Percentiles rank a stretch among this genome's conserved stretches.
Evolutionary conservation across 2,888 invertebrate species (phyloP).

Genomic region (Orthosia gothica): DNA sequence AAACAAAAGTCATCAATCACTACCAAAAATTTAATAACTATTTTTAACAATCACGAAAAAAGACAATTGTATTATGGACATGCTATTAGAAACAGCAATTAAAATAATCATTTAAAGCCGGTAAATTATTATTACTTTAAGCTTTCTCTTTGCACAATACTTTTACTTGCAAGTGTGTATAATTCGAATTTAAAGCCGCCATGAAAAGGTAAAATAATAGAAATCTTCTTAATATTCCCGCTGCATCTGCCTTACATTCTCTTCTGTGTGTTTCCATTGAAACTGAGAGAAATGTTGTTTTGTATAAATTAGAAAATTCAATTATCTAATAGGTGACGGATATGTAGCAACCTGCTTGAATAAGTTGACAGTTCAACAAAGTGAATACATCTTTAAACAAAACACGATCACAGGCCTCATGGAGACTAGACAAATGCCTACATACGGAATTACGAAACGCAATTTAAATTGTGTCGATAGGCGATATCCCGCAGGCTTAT

Average conservation of each 20-base stretch:
- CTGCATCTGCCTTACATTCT: conserved; percentile 46
- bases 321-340: conserved; percentile 34
- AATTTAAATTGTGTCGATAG: no score
- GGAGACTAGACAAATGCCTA: no score
- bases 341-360: conserved; percentile 10
- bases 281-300: conserved; percentile 21
- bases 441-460: conserved; percentile 2
- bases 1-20: neutral
- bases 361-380: neutral
- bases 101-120: conserved; percentile 10
- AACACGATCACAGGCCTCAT: neutral
- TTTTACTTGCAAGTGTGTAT: conserved; percentile 32
- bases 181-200: conserved; percentile 52
- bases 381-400: neutral
- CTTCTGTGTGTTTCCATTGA: conserved; percentile 33
- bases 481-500: no score
- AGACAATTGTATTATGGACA: neutral
- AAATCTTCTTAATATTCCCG: conserved; percentile 63
- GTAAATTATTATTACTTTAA: neutral
- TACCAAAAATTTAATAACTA: neutral
- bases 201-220: conserved; percentile 51
- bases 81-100: conserved; percentile 2
- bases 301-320: conserved; percentile 60
- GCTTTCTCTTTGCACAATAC: conserved; percentile 54
- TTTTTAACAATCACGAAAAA: neutral